These are phyloP conservation scores for Heliocidaris tuberculata DNA, from an alignment of 35 echinoderm and acorn worm species.

Conservation along the genomic window DNA sequence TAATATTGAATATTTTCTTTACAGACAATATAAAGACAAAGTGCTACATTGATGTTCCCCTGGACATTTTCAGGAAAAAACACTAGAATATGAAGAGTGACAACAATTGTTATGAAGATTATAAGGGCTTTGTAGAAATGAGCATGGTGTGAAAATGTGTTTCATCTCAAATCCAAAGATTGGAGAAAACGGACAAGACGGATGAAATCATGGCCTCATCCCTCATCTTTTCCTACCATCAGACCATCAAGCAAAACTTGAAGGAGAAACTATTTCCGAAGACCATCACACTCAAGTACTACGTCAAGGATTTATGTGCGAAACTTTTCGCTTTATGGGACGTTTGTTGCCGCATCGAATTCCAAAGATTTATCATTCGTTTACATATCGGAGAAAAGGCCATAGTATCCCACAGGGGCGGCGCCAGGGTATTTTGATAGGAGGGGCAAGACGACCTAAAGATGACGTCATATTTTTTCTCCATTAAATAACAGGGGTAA, in stretches of 20 bases:
- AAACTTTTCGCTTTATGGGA: not conserved
- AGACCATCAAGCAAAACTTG: not conserved
- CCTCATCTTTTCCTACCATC: not conserved
- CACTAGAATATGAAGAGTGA: not conserved
- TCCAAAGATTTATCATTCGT: constrained; percentile 36
- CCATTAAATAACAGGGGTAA: too few relatives aligned
- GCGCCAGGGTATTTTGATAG: too few relatives aligned
- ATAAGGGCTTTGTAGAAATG: too few relatives aligned
- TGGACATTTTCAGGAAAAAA: not conserved
- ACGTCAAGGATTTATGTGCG: constrained; percentile 1
- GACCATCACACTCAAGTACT: not conserved
- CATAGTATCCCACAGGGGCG: not conserved
- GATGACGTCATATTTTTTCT: too few relatives aligned
- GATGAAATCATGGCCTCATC: not conserved
- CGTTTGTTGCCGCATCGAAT: constrained; percentile 14
- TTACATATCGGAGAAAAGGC: constrained; percentile 18
- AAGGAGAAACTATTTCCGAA: constrained; percentile 3
- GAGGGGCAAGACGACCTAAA: too few relatives aligned
- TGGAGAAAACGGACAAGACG: not conserved
- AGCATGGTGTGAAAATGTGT: too few relatives aligned
- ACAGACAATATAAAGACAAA: too few relatives aligned
- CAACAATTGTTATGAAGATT: not conserved
- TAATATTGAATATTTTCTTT: too few relatives aligned
- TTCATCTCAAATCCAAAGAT: not conserved
- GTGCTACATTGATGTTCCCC: too few relatives aligned